Conservation (phyloP, 92 coral and sea anemone genomes). For the Epizoanthus fatuus region DNA sequence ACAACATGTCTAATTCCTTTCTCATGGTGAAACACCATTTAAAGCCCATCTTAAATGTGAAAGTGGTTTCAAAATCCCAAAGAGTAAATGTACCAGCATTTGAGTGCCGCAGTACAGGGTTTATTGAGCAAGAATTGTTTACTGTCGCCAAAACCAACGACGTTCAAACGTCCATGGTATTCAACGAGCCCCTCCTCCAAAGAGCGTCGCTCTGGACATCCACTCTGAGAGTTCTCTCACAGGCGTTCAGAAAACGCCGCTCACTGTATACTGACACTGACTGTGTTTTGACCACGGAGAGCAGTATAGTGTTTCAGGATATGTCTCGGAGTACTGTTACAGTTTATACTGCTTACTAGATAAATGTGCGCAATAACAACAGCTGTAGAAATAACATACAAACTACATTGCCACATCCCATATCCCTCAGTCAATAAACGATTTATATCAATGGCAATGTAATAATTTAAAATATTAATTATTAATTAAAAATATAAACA, state of each 20-base stretch:
- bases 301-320: not conserved
- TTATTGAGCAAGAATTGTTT: not conserved
- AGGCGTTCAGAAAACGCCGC: not conserved
- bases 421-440: no score
- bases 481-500: no score
- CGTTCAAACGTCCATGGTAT: not conserved
- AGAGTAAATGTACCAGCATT: not conserved
- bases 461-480: no score
- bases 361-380: no score
- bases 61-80: not conserved
- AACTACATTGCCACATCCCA: no score
- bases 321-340: no score
- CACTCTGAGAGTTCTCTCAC: not conserved
- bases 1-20: not conserved
- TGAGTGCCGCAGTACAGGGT: not conserved
- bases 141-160: not conserved
- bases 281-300: conserved; percentile 1
- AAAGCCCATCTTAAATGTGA: not conserved
- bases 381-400: no score
- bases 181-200: not conserved
- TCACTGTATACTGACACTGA: not conserved
- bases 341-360: no score
- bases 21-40: not conserved
- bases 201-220: not conserved
- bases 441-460: no score